Evolutionary conservation across 1,140 invertebrate genomes (phyloP).

Genomic region (Protaetia brevitarsis): DNA sequence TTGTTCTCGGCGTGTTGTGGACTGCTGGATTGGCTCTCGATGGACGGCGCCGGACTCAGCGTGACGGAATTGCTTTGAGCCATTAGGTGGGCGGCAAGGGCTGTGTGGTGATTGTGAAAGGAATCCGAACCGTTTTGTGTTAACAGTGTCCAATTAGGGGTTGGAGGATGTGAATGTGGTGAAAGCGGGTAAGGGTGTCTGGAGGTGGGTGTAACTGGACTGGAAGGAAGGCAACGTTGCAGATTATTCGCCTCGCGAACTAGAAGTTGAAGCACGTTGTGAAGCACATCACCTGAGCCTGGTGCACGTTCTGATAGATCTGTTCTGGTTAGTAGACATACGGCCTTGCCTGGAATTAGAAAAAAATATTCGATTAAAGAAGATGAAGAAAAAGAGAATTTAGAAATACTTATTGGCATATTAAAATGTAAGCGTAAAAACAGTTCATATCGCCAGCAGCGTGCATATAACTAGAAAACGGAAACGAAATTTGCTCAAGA

Average conservation of each 20-base stretch:
- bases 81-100: constrained; percentile 65
- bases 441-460: no score
- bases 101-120: constrained; percentile 58
- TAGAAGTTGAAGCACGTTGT: constrained; percentile 88
- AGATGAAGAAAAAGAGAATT: not conserved
- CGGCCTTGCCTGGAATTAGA: constrained; percentile 70
- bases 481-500: no score
- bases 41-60: constrained; percentile 81
- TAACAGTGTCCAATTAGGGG: constrained; percentile 69
- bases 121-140: constrained; percentile 60
- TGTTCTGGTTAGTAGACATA: constrained; percentile 83
- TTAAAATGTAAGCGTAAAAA: no score
- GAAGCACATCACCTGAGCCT: constrained; percentile 87
- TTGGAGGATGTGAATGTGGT: constrained; percentile 73
- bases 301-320: constrained; percentile 89
- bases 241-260: constrained; percentile 74
- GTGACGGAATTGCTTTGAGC: constrained; percentile 76
- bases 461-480: no score
- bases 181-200: constrained; percentile 72
- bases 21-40: constrained; percentile 79
- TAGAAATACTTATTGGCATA: no score
- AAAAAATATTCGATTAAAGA: constrained; percentile 33
- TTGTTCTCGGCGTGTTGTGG: constrained; percentile 66
- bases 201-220: constrained; percentile 79
- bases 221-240: constrained; percentile 73